Conservation (phyloP, 2,888 invertebrate species). For the Allophyes oxyacanthae region DNA sequence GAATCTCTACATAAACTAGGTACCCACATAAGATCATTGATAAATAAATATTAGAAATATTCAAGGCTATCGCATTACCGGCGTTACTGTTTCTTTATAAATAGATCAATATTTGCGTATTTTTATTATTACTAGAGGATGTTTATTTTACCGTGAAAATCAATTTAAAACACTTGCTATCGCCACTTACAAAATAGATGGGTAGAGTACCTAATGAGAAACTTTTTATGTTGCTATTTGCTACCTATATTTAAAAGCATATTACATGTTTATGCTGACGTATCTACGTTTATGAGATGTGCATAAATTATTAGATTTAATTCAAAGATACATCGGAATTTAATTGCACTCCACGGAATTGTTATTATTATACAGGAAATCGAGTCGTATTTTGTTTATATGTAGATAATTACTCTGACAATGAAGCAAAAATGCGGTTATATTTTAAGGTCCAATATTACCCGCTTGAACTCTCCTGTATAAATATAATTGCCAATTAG, state of each 20-base stretch:
- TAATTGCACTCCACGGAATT: constrained; percentile 43
- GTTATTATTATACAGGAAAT: constrained; percentile 50
- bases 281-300: constrained; percentile 9
- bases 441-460: constrained; percentile 37
- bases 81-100: constrained; percentile 42
- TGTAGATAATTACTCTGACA: constrained; percentile 46
- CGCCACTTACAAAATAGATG: constrained; percentile 14
- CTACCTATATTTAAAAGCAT: no score
- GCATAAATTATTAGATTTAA: constrained; percentile 38
- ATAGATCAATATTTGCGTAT: constrained; percentile 52
- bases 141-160: constrained; percentile 46
- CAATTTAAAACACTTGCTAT: constrained; percentile 32
- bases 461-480: constrained; percentile 39
- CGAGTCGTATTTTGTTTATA: constrained; percentile 31
- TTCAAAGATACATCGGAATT: constrained; percentile 42
- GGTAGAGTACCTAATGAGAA: background rate
- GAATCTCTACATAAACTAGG: constrained; percentile 37
- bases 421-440: constrained; percentile 40
- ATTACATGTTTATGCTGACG: no score
- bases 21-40: constrained; percentile 52
- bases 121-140: constrained; percentile 53
- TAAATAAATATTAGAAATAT: constrained; percentile 42
- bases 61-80: constrained; percentile 55
- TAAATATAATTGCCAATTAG: constrained; percentile 79
- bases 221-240: no score